A percentile compares a stretch with the other conserved stretches of the same genome.
Evolutionary conservation across 2,113 vertebrate species (phyloP).

Genomic region (Amphiprion percula): DNA sequence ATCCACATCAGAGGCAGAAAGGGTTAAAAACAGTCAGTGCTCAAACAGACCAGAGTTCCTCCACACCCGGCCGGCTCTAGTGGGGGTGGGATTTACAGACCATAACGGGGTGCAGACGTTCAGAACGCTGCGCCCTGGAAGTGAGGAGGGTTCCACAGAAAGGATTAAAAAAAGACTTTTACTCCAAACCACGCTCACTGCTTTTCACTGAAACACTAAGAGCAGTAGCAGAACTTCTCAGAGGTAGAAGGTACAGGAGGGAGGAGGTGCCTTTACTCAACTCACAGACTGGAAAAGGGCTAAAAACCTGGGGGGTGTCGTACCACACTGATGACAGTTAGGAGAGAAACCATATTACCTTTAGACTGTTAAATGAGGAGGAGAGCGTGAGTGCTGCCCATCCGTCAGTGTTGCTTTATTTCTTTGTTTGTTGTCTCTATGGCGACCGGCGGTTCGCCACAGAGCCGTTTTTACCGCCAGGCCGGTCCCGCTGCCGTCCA

Average conservation of each 20-base stretch:
- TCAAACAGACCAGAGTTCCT: conserved; percentile 61
- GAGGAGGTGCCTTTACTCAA: conserved; percentile 34
- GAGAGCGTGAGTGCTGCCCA: conserved; percentile 39
- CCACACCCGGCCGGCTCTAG: conserved; percentile 34
- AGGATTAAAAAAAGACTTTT: conserved; percentile 42
- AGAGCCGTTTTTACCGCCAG: conserved; percentile 15
- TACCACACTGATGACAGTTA: conserved; percentile 66
- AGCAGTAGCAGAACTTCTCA: conserved; percentile 62
- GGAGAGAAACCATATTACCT: conserved; percentile 33
- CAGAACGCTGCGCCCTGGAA: conserved; percentile 9
- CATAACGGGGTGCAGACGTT: conserved; percentile 10
- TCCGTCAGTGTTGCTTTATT: conserved; percentile 39
- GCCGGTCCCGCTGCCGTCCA: neutral
- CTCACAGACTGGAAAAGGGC: conserved; percentile 41
- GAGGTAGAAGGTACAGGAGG: conserved; percentile 43
- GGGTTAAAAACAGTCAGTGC: conserved; percentile 73
- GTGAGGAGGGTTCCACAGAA: conserved; percentile 55
- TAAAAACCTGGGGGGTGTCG: conserved; percentile 29
- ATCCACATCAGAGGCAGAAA: conserved; percentile 54
- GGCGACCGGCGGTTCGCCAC: conserved; percentile 39
- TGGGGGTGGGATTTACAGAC: conserved; percentile 31
- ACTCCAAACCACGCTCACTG: conserved; percentile 62
- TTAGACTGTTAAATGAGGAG: conserved; percentile 36
- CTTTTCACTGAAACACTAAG: conserved; percentile 60
- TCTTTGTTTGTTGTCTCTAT: conserved; percentile 41